Conservation (phyloP, 2,888 invertebrate species). For the Agrotis ipsilon region DNA sequence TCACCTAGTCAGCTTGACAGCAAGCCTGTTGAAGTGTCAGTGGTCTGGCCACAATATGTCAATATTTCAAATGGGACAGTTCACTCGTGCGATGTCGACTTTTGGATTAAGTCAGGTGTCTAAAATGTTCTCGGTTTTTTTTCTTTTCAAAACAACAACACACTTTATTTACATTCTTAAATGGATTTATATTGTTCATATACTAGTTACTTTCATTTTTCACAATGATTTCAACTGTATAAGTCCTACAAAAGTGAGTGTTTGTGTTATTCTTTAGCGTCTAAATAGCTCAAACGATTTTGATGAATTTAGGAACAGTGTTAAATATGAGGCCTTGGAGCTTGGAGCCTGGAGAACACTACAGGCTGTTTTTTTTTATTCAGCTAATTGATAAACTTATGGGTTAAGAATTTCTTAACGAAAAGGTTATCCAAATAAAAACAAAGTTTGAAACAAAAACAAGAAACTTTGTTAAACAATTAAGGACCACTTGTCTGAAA, state of each 20-base stretch:
- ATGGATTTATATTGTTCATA: too few species aligned
- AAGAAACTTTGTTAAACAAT: constrained; percentile 16
- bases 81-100: neutral
- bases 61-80: constrained; percentile 2
- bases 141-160: neutral
- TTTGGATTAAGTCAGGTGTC: neutral
- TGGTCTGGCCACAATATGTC: neutral
- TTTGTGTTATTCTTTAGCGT: too few species aligned
- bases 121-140: neutral
- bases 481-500: constrained; percentile 21
- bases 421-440: constrained; percentile 16
- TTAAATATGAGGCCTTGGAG: too few species aligned
- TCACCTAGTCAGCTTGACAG: neutral
- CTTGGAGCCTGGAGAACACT: too few species aligned
- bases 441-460: constrained; percentile 17
- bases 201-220: too few species aligned
- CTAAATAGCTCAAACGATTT: too few species aligned
- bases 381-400: too few species aligned
- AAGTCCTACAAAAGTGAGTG: too few species aligned
- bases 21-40: constrained; percentile 1
- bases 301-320: too few species aligned
- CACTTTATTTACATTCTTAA: neutral
- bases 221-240: too few species aligned
- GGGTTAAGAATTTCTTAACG: neutral
- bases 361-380: too few species aligned